Evolutionary conservation across 2,797 vertebrate species (phyloP), one percentile per base, ranked within the genome.

Genomic region (Graptemys geographica): DNA sequence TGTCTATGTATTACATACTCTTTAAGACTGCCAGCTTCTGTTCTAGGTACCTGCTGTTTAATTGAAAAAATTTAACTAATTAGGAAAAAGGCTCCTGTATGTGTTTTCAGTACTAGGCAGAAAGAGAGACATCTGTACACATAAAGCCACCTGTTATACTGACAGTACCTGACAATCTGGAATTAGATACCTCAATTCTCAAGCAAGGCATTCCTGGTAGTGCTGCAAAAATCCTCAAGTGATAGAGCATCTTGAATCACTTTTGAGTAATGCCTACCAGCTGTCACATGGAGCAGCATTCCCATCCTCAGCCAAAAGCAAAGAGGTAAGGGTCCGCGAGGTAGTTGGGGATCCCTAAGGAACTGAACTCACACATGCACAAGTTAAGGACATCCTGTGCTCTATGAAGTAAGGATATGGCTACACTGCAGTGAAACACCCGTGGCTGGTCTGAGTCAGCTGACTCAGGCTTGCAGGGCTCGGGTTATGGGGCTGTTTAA

Each of bases 341-440:
- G 27, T 27, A 44, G 12, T 13, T 47, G 44, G 18, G 76, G 25
- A 6, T 9, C 4, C 55, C n/a, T 5, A 0, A 5, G 53, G 27
- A 47, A 47, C 44, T 44, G 10, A 93, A 15, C 0, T 4, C 6
- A 25, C 83, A 12, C 0, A 1, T 19, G 15, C 53, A 83, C 57
- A 55, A 37, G 12, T 69, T 69, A 69, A 69, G 37, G 9, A 21
- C 10, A 23, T 69, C 19, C n/a, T 37, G 19, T 37, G 65, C n/a
- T 37, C 18, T 37, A 23, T 37, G 65, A 37, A 37, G 9, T 69
- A 69, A 69, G 65, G 18, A 18, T 69, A 65, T 37, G 62, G 18
- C 19, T 69, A 69, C 19, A 69, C n/a, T 37, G n/a, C 18, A 37
- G 37, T 11, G 21, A 69, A 69, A 69, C n/a, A 37, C 19, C 16